Base-by-base conservation (phyloP, 1,140 invertebrate genomes). In the Rhysida immarginata region DNA sequence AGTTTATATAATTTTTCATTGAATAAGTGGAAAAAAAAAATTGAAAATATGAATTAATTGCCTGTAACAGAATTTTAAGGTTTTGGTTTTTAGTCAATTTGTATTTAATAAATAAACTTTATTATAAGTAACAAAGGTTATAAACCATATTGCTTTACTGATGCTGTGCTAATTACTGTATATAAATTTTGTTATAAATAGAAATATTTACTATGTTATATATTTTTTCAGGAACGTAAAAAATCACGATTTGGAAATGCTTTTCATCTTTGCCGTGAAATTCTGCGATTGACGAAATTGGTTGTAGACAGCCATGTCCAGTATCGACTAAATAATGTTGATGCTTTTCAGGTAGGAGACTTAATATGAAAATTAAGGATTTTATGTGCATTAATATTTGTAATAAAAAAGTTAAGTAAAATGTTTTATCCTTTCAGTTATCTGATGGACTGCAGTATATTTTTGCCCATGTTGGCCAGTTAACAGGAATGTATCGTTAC, bases 401-500 rank as follows among this genome's bases (percentile, higher is more conserved):
- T n/a, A n/a, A n/a, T n/a, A n/a, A n/a, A n/a, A n/a, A n/a, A n/a
- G n/a, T n/a, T n/a, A n/a, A n/a, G n/a, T n/a, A n/a, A n/a, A n/a
- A n/a, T n/a, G n/a, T 5, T 26, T 25, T 24, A 25, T 51, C 26
- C 11, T 51, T 51, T 51, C 90, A 99, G 77, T 72, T 99, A 43
- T 83, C 96, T 16, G 96, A 99, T 75, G 96, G 96, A 24, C 71
- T 99, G n/a, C 96, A 99, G 70, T 99, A 99, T 67, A 94, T 98
- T 44, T 99, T 99, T 74, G 92, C 96, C 20, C 96, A 99, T 68
- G 96, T 99, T 25, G 96, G 96, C 11, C 96, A 99, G 71, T 74
- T 99, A 16, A 99, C 96, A 2, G 96, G 96, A 69, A 99, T 99
- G 96, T 99, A 99, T 73, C 78, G 96, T 45, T 99, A 98, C 76